phyloP scores from a whole-genome alignment of 2,888 invertebrate genomes.

The Drosophila testacea region DNA sequence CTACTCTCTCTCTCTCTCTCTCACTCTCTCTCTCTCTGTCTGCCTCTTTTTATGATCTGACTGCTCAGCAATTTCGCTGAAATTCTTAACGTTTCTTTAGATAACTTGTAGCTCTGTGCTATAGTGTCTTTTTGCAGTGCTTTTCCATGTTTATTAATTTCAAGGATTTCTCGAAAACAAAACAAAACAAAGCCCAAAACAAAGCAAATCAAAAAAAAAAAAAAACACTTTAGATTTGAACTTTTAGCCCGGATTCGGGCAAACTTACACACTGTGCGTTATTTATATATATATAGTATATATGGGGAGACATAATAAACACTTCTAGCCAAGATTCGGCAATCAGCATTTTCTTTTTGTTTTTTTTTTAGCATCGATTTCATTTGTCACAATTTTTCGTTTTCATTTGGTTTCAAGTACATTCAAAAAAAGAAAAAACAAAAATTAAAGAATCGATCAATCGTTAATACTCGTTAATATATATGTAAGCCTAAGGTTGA shows the following conservation, averaged over 20 bases:
- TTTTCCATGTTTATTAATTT: background rate
- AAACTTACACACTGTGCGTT: background rate
- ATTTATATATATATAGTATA: background rate
- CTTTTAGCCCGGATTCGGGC: background rate
- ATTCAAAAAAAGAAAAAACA: conserved; percentile 9
- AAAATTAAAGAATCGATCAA: conserved; percentile 38
- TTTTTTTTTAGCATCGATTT: conserved; percentile 12
- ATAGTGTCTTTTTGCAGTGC: background rate
- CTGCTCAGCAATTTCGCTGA: background rate
- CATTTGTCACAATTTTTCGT: conserved; percentile 40
- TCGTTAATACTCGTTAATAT: conserved; percentile 42
- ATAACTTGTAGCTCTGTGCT: background rate
- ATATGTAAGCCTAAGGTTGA: conserved; percentile 32
- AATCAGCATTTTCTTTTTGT: background rate
- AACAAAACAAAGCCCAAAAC: background rate
- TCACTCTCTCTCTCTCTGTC: background rate
- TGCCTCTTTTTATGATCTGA: conserved; percentile 18
- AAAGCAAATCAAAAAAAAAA: background rate
- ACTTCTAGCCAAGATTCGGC: conserved; percentile 7
- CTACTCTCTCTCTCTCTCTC: background rate
- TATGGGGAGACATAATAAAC: background rate
- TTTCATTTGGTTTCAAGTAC: conserved; percentile 53
- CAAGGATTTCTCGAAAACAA: background rate
- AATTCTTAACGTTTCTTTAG: background rate
- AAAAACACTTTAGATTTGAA: background rate